Evolutionary conservation across 1,140 invertebrate genomes (phyloP), one percentile per base, ranked within the genome.

Genomic region (Dermatophagoides farinae): DNA sequence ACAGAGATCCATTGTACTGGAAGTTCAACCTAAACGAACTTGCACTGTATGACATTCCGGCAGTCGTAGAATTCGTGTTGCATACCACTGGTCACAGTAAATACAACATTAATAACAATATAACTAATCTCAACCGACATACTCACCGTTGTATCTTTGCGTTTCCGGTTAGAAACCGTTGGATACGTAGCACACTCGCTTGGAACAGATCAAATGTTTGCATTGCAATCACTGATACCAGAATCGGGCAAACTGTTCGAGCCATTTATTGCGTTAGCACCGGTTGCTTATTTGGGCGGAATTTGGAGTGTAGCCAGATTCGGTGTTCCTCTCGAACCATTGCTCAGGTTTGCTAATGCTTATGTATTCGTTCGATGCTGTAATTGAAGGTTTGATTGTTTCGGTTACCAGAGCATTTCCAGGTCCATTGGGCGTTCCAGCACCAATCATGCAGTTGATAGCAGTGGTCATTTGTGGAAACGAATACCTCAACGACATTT

Each of bases 221-320:
- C 77, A 22, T 77, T 84, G 76, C 70, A 75, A n/a, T 79, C 78
- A 16, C 74, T 74, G 25, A 70, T 72, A 16, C 80, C 81, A 0
- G 75, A 81, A 52, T 83, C 82, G 63, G 79, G 80, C 63, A 66
- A 76, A n/a, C 82, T 82, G 58, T 64, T 74, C 16, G 68, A 66
- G 61, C 61, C 67, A 9, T 72, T 73, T 61, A 75, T 81, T 58
- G 80, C 80, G 0, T 70, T 91, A 43, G 86, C 82, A 1, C 88
- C 87, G 0, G 78, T 86, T 0, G 82, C 79, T 0, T 85, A 76
- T 64, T 76, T 86, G 69, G 74, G 76, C 0, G 72, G 86, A 61
- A 76, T 86, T 6, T 79, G 0, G 82, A 60, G 58, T 41, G 5
- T 41, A 6, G 43, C 18, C 47, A 43, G 43, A 18, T 25, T 52